A percentile compares a stretch with the other conserved stretches of the same genome.
These are phyloP conservation scores for Epizoanthus ramosus DNA, from an alignment of 92 coral and sea anemone genomes.

Conservation along the genomic window DNA sequence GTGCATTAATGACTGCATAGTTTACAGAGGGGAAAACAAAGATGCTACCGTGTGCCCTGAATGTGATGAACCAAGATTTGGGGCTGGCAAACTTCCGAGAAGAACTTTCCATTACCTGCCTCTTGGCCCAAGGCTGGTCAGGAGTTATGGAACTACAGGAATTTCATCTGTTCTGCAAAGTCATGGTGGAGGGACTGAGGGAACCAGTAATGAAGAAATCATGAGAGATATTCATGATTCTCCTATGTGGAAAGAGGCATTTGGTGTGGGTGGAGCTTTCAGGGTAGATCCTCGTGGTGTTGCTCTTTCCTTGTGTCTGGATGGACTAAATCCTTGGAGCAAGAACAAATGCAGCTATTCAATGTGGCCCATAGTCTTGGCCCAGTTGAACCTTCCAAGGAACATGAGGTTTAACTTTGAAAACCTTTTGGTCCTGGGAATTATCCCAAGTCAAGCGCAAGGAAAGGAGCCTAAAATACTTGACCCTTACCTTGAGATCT, in stretches of 20 bases:
- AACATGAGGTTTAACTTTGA: conserved; percentile 15
- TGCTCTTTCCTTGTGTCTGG: conserved; percentile 33
- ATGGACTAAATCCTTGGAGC: conserved; percentile 65
- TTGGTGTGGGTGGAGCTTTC: conserved; percentile 39
- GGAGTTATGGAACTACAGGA: conserved; percentile 46
- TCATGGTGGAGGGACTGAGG: conserved; percentile 36
- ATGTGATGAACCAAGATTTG: conserved; percentile 46
- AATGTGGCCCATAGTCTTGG: conserved; percentile 60
- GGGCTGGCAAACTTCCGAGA: conserved; percentile 12
- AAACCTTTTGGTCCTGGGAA: conserved; percentile 49
- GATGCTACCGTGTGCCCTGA: conserved; percentile 15
- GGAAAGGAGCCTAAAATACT: conserved; percentile 53
- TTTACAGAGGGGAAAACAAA: conserved; percentile 43
- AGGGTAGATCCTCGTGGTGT: conserved; percentile 53
- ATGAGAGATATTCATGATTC: conserved; percentile 57
- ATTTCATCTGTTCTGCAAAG: conserved; percentile 50
- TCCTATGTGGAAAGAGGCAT: conserved; percentile 54
- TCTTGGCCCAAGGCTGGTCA: conserved; percentile 46
- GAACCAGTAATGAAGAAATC: not conserved
- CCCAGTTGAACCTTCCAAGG: conserved; percentile 45
- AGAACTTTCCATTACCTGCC: conserved; percentile 63
- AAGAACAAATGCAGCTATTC: conserved; percentile 48
- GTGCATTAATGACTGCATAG: conserved; percentile 52
- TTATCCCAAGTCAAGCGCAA: conserved; percentile 39
- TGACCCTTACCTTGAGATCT: conserved; percentile 53